A percentile compares a stretch with the other conserved stretches of the same genome.
phyloP scores from a whole-genome alignment of 92 coral and sea anemone genomes.

The Umimayanthus kanabou region DNA sequence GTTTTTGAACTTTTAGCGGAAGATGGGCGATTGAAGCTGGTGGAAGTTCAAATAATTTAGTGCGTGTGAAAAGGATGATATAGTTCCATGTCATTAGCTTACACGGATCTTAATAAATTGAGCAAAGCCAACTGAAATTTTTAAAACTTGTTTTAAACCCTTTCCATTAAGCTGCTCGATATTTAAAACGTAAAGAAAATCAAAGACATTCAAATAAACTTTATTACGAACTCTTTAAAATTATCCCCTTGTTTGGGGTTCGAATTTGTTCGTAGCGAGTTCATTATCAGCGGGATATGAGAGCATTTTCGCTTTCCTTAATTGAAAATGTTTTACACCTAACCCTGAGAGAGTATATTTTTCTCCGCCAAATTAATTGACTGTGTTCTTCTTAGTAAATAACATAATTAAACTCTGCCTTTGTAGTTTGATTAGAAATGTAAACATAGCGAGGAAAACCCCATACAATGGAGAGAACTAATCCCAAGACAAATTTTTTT shows the following conservation, averaged over 20 bases:
- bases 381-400: conserved; percentile 75
- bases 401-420: conserved; percentile 77
- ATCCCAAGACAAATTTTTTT: conserved; percentile 27
- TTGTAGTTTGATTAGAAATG: conserved; percentile 76
- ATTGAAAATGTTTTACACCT: conserved; percentile 78
- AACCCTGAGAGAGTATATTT: conserved; percentile 51
- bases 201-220: conserved; percentile 41
- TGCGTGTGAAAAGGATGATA: neutral
- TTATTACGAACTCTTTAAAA: conserved; percentile 34
- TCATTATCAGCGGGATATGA: conserved; percentile 62
- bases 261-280: conserved; percentile 32
- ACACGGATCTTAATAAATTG: conserved; percentile 22
- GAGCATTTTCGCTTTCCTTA: conserved; percentile 53
- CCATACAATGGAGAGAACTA: conserved; percentile 53
- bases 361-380: conserved; percentile 69
- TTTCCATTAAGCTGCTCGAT: conserved; percentile 4
- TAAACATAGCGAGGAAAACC: conserved; percentile 73
- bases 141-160: neutral
- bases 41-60: conserved; percentile 23
- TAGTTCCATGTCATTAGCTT: conserved; percentile 34
- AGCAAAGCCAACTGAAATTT: conserved; percentile 12
- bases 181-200: conserved; percentile 17
- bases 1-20: conserved; percentile 34
- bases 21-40: neutral
- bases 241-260: conserved; percentile 36